Conservation (phyloP, 37 sponge, comb jelly and placozoan species). For the Aplysina aerophoba region DNA sequence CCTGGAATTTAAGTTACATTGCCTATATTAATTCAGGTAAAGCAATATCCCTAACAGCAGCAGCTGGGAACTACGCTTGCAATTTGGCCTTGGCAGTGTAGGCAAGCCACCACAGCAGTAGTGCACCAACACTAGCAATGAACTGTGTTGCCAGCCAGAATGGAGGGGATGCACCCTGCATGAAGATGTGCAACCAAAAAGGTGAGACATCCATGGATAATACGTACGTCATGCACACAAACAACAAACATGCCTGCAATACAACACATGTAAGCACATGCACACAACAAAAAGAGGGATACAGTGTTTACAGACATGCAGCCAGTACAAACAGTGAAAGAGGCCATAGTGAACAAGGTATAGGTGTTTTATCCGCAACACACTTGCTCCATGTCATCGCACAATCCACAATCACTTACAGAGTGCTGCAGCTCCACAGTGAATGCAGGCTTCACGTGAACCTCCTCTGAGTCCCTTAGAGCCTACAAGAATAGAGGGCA, state of each 20-base stretch:
- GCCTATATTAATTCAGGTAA: too few species aligned
- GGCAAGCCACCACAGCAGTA: slow-evolving; percentile 84
- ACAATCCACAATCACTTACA: slow-evolving; percentile 29
- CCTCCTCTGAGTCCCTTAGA: slow-evolving; percentile 62
- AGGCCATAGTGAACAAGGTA: not conserved
- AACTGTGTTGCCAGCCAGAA: slow-evolving; percentile 70
- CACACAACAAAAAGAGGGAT: too few species aligned
- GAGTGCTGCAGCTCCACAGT: slow-evolving; percentile 50
- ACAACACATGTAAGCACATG: too few species aligned
- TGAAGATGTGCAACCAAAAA: not conserved
- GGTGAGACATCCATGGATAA: not conserved
- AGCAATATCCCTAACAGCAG: too few species aligned
- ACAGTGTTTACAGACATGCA: too few species aligned
- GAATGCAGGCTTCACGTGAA: slow-evolving; percentile 55
- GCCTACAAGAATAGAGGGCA: slow-evolving; percentile 38
- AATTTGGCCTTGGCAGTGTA: slow-evolving; percentile 71
- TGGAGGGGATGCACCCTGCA: slow-evolving; percentile 40
- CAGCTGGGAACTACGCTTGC: slow-evolving; percentile 24
- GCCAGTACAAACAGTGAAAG: not conserved
- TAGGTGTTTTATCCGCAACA: not conserved
- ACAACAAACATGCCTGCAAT: too few species aligned
- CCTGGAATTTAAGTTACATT: too few species aligned
- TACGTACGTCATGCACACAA: not conserved
- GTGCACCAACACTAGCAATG: slow-evolving; percentile 62
- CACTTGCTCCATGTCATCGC: not conserved